Evolutionary conservation across 2,888 invertebrate genomes (phyloP).

Genomic region (Nomada ferruginata): DNA sequence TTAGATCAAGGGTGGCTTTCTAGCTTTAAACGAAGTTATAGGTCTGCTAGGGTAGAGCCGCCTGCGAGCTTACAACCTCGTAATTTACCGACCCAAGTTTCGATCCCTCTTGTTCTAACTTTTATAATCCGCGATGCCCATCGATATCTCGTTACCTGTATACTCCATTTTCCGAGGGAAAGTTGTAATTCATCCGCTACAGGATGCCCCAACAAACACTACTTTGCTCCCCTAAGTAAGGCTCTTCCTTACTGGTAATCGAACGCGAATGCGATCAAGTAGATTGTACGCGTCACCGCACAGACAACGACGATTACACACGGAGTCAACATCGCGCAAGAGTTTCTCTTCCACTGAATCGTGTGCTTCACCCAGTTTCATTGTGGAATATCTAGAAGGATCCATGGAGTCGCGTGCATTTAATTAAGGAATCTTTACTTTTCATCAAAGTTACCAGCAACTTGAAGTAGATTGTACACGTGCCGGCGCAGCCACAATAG

Average conservation of each 20-base stretch:
- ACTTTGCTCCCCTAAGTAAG: neutral
- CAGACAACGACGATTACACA: neutral
- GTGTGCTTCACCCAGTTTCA: neutral
- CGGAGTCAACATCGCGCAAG: neutral
- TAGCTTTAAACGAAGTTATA: conserved; percentile 4
- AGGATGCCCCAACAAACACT: neutral
- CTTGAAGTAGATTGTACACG: conserved; percentile 14
- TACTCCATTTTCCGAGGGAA: neutral
- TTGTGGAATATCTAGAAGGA: neutral
- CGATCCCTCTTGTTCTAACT: conserved; percentile 25
- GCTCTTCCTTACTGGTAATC: neutral
- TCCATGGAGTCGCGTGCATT: conserved; percentile 8
- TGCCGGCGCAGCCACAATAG: conserved; percentile 7
- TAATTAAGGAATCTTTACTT: conserved; percentile 41
- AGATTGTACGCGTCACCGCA: conserved; percentile 15
- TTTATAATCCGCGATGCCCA: conserved; percentile 26
- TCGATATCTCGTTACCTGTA: conserved; percentile 23
- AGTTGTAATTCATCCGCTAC: neutral
- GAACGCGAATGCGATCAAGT: neutral
- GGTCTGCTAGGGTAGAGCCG: neutral
- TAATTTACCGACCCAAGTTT: conserved; percentile 34
- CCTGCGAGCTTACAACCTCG: conserved; percentile 16
- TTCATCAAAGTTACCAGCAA: conserved; percentile 21
- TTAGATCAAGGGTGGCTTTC: conserved; percentile 17
- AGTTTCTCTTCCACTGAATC: neutral